A percentile compares a stretch with the other conserved stretches of the same genome.
Conservation (phyloP, 2,797 vertebrate species). For the Smutsia temminckii region DNA sequence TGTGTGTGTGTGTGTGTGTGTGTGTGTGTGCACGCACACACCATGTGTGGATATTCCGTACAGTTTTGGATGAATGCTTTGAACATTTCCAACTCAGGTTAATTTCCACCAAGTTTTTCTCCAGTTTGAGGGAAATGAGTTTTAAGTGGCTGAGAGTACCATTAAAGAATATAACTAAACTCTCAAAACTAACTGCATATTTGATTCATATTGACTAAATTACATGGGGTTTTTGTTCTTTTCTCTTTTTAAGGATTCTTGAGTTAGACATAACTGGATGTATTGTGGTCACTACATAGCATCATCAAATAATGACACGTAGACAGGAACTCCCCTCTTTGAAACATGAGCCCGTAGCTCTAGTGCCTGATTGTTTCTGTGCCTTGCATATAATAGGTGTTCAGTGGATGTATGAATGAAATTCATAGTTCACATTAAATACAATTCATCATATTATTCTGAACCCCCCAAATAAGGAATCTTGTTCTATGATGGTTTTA, state of each 20-base stretch:
- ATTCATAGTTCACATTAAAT: background rate
- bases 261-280: background rate
- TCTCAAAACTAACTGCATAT: background rate
- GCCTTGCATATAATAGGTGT: background rate
- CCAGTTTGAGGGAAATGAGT: background rate
- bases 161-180: slow-evolving; percentile 22
- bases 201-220: background rate
- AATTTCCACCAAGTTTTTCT: background rate
- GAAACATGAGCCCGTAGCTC: background rate
- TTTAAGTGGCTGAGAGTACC: background rate
- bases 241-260: slow-evolving; percentile 32
- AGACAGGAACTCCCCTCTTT: background rate
- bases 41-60: background rate
- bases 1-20: background rate
- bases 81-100: background rate
- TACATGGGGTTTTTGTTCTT: slow-evolving; percentile 5
- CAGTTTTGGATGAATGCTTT: background rate
- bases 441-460: background rate
- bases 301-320: background rate
- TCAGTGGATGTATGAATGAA: background rate
- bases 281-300: slow-evolving; percentile 31
- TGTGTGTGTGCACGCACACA: fast-evolving
- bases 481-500: slow-evolving; percentile 22
- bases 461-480: background rate
- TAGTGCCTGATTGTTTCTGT: background rate